These are phyloP conservation scores for Acrobasis repandana DNA, from an alignment of 2,888 invertebrate genomes.

Conservation along the genomic window DNA sequence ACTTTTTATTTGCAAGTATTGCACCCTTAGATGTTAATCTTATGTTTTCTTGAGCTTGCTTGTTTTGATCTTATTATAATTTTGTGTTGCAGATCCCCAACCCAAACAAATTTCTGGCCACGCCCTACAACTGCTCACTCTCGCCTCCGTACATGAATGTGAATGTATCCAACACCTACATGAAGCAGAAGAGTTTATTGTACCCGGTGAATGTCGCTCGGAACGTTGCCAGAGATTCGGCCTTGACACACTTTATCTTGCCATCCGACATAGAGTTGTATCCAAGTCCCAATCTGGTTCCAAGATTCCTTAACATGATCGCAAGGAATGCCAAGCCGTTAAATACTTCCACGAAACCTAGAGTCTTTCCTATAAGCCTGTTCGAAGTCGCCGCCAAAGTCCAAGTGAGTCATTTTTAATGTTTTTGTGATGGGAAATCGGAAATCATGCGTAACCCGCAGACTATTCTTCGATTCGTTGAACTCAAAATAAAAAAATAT, in stretches of 20 bases:
- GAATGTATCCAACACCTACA: conserved; percentile 87
- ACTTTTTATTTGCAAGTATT: no score
- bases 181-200: conserved; percentile 89
- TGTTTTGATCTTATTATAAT: conserved; percentile 13
- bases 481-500: conserved; percentile 4
- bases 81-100: conserved; percentile 84
- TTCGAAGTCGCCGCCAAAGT: conserved; percentile 90
- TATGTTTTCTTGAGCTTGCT: not conserved
- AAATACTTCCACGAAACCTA: conserved; percentile 73
- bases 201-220: conserved; percentile 96
- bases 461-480: not conserved
- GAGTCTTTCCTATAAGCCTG: conserved; percentile 94
- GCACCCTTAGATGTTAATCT: no score
- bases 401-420: conserved; percentile 50
- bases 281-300: conserved; percentile 91
- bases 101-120: conserved; percentile 83
- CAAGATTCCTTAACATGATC: conserved; percentile 93
- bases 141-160: conserved; percentile 86
- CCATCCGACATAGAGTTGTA: conserved; percentile 96
- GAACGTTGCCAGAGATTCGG: conserved; percentile 93
- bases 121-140: conserved; percentile 87
- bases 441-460: conserved; percentile 7
- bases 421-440: not conserved
- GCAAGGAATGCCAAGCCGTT: conserved; percentile 87
- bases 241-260: conserved; percentile 91